Evolutionary conservation across 2,113 vertebrate species (phyloP).

Genomic region (Syngnathus floridae): DNA sequence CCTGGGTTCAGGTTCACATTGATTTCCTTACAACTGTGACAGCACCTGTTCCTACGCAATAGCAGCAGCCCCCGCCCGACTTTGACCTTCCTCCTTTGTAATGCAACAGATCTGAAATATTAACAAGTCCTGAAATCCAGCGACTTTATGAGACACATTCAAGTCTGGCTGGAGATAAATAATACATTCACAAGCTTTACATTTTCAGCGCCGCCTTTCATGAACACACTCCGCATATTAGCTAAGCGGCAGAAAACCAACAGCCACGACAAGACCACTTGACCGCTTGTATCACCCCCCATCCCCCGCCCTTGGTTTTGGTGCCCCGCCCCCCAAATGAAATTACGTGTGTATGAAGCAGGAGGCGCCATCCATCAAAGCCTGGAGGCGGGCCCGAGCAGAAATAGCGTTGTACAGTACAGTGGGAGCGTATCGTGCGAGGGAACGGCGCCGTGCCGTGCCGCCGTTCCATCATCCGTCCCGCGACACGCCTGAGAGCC

Average conservation of each 20-base stretch:
- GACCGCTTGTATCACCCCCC: constrained; percentile 61
- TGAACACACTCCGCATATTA: constrained; percentile 32
- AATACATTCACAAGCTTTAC: constrained; percentile 37
- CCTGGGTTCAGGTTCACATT: constrained; percentile 36
- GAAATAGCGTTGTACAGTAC: constrained; percentile 44
- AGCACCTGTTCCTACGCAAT: constrained; percentile 20
- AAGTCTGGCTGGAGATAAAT: constrained; percentile 48
- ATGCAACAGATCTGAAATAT: constrained; percentile 50
- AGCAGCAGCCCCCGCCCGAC: not conserved
- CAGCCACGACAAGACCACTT: constrained; percentile 47
- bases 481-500: constrained; percentile 64
- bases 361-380: constrained; percentile 75
- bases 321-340: constrained; percentile 59
- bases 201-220: constrained; percentile 27
- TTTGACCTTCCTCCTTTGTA: constrained; percentile 22
- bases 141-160: constrained; percentile 52
- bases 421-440: constrained; percentile 23
- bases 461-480: constrained; percentile 67
- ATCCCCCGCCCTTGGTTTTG: too few species aligned
- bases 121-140: constrained; percentile 45
- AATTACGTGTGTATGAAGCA: constrained; percentile 69
- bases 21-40: constrained; percentile 31
- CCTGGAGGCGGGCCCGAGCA: constrained; percentile 53
- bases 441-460: constrained; percentile 51
- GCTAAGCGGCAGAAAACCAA: constrained; percentile 49